phyloP scores from a whole-genome alignment of 1,140 invertebrate genomes.

The Aethina tumida region DNA sequence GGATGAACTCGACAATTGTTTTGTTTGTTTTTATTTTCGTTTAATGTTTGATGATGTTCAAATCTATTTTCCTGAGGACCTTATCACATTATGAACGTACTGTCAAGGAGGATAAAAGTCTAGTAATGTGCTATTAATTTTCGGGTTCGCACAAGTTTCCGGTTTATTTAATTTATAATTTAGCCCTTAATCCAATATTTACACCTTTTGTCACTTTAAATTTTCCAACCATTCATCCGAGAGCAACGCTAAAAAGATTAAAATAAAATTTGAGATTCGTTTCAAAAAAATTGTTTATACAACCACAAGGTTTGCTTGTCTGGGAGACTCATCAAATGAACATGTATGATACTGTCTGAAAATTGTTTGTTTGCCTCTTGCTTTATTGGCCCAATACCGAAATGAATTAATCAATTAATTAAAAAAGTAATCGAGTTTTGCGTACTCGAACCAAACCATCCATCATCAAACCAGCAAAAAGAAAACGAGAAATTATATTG shows the following conservation, averaged over 20 bases:
- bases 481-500: neutral
- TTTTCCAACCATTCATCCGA: slow-evolving; percentile 1
- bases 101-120: slow-evolving; percentile 18
- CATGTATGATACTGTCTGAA: slow-evolving; percentile 13
- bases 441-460: neutral
- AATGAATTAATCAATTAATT: too few relatives aligned
- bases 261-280: slow-evolving; percentile 21
- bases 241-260: too few relatives aligned
- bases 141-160: slow-evolving; percentile 3
- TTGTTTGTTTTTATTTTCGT: slow-evolving; percentile 2
- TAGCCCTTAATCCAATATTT: too few relatives aligned
- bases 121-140: slow-evolving; percentile 11
- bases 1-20: slow-evolving; percentile 17
- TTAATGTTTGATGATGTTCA: slow-evolving; percentile 26
- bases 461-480: neutral
- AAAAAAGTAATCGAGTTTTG: too few relatives aligned
- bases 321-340: slow-evolving; percentile 17
- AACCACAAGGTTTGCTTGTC: slow-evolving; percentile 5
- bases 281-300: slow-evolving; percentile 11
- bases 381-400: slow-evolving; percentile 12
- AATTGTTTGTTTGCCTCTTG: slow-evolving; percentile 19
- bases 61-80: slow-evolving; percentile 33
- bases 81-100: slow-evolving; percentile 30
- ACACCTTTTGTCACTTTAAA: slow-evolving; percentile 2
- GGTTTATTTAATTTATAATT: neutral